phyloP scores from a whole-genome alignment of 2,113 vertebrate species.

The Scolopax mira region DNA sequence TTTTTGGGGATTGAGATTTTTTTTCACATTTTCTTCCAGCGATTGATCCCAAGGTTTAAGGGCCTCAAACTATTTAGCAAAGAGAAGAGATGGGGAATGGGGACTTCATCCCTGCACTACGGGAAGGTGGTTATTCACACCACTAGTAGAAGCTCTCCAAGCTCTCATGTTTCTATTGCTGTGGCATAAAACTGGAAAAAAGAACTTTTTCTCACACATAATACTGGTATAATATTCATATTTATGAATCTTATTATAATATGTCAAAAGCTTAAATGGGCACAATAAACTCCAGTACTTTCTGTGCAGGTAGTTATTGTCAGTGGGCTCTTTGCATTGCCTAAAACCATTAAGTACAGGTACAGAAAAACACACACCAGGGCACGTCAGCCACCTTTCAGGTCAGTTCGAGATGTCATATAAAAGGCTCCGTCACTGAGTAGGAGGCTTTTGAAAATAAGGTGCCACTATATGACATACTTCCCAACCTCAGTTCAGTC shows the following conservation, averaged over 20 bases:
- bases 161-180: not conserved
- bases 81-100: not conserved
- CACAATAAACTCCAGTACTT: not conserved
- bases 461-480: accelerated
- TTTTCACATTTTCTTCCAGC: not conserved
- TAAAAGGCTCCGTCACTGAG: not conserved
- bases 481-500: not conserved
- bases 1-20: not conserved
- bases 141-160: not conserved
- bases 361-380: not conserved
- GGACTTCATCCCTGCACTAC: not conserved
- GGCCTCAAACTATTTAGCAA: not conserved
- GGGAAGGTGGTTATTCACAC: not conserved
- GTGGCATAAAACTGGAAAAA: not conserved
- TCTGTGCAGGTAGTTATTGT: not conserved
- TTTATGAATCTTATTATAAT: not conserved
- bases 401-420: not conserved
- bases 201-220: not conserved
- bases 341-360: not conserved
- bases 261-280: not conserved
- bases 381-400: not conserved
- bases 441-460: not conserved
- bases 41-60: not conserved
- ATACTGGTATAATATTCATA: not conserved
- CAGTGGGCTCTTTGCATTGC: not conserved